These are phyloP conservation scores for Cotesia typhae DNA, from an alignment of 1,140 invertebrate genomes.

Conservation along the genomic window DNA sequence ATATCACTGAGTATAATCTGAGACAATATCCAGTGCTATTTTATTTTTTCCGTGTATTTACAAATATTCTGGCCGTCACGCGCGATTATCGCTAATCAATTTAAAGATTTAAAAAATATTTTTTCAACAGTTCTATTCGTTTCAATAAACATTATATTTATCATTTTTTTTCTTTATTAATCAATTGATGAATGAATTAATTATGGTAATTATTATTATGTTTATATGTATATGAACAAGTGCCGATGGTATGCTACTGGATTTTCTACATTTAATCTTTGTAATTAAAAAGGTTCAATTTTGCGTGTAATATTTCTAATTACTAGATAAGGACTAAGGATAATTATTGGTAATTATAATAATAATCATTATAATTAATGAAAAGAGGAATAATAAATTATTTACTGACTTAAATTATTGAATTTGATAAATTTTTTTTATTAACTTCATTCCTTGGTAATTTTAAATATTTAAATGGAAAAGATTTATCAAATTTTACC, in stretches of 20 bases:
- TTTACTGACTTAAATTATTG: too few species aligned
- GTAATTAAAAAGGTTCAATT: not conserved
- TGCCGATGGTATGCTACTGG: constrained; percentile 1
- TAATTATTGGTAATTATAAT: not conserved
- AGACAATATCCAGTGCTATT: too few species aligned
- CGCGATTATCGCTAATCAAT: constrained; percentile 52
- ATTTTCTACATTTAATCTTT: not conserved
- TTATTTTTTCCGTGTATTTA: too few species aligned
- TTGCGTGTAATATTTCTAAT: not conserved
- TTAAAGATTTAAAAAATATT: not conserved
- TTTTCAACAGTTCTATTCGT: too few species aligned
- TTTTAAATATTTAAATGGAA: too few species aligned
- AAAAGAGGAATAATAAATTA: not conserved
- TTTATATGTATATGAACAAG: constrained; percentile 14
- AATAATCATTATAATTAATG: not conserved
- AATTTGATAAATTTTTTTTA: too few species aligned
- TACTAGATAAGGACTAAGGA: not conserved
- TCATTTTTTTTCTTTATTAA: not conserved
- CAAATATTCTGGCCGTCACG: constrained; percentile 36
- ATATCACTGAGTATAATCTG: too few species aligned
- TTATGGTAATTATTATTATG: not conserved
- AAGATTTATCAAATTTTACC: too few species aligned
- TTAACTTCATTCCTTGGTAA: too few species aligned
- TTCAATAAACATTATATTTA: not conserved
- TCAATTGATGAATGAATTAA: not conserved